These are phyloP conservation scores for Vipera latastei DNA, from an alignment of 2,797 vertebrate species.

Conservation along the genomic window DNA sequence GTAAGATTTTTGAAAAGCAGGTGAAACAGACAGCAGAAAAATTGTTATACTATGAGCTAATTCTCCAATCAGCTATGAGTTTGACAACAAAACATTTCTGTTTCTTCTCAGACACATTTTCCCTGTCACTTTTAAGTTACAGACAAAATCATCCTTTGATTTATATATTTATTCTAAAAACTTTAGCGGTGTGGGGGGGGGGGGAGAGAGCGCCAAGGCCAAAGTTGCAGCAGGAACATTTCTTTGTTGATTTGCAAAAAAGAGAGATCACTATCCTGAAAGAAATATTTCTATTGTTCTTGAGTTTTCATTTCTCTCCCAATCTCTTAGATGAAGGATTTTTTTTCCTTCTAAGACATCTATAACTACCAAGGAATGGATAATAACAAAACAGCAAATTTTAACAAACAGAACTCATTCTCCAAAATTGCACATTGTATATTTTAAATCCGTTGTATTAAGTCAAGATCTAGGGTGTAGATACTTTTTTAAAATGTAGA, in stretches of 20 bases:
- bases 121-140: slow-evolving; percentile 1
- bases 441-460: neutral
- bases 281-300: neutral
- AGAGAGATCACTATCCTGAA: neutral
- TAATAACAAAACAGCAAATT: neutral
- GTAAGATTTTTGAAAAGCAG: slow-evolving; percentile 45
- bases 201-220: too few species aligned
- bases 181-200: neutral
- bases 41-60: slow-evolving; percentile 65
- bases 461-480: neutral
- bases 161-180: neutral
- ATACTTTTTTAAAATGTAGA: too few species aligned
- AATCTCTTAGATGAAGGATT: neutral
- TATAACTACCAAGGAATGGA: neutral
- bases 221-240: neutral
- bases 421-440: neutral
- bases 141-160: slow-evolving; percentile 9
- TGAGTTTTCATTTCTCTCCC: too few species aligned
- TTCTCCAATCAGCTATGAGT: slow-evolving; percentile 56
- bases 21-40: slow-evolving; percentile 58
- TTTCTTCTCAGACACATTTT: slow-evolving; percentile 61
- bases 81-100: slow-evolving; percentile 64
- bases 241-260: neutral
- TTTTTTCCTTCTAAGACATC: neutral
- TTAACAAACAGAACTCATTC: neutral